These are phyloP conservation scores for Drosophila helvetica DNA, from an alignment of 2,888 invertebrate genomes.

Conservation along the genomic window DNA sequence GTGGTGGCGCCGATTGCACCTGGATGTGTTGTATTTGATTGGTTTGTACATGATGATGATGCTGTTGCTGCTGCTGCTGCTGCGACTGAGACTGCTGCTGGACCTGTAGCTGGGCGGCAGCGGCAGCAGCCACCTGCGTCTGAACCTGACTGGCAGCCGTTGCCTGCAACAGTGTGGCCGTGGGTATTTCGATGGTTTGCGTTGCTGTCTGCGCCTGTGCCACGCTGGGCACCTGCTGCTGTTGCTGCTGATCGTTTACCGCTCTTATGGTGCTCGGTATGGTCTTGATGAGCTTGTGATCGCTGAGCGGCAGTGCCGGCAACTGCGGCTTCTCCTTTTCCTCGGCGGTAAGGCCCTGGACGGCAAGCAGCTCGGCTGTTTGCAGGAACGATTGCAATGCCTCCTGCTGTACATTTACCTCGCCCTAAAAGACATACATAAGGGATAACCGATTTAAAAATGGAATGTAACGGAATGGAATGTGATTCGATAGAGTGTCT, in stretches of 20 bases:
- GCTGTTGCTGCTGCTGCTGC: slow-evolving; percentile 61
- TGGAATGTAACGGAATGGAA: background rate
- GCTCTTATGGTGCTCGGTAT: slow-evolving; percentile 83
- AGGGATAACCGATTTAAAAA: slow-evolving; percentile 1
- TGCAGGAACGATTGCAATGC: slow-evolving; percentile 91
- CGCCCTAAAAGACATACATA: slow-evolving; percentile 85
- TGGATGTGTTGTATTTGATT: slow-evolving; percentile 81
- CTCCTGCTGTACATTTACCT: slow-evolving; percentile 92
- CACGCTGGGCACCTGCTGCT: slow-evolving; percentile 57
- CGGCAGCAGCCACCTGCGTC: slow-evolving; percentile 65
- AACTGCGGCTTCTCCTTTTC: slow-evolving; percentile 83
- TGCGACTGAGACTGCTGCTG: slow-evolving; percentile 59
- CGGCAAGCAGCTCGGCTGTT: slow-evolving; percentile 90
- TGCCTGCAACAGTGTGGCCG: slow-evolving; percentile 78
- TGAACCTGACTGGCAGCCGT: slow-evolving; percentile 66
- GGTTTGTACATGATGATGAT: slow-evolving; percentile 80
- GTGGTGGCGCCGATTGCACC: slow-evolving; percentile 73
- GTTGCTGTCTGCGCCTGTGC: slow-evolving; percentile 72
- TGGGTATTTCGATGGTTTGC: slow-evolving; percentile 82
- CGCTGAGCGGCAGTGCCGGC: slow-evolving; percentile 77
- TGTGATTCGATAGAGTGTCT: slow-evolving; percentile 25
- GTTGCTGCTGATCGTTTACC: slow-evolving; percentile 75
- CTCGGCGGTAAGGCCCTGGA: slow-evolving; percentile 89
- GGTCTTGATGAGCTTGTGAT: slow-evolving; percentile 83
- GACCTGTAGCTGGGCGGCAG: slow-evolving; percentile 60